Conservation (phyloP, 2,888 invertebrate genomes). For the Pseudolycoriella hygida region DNA sequence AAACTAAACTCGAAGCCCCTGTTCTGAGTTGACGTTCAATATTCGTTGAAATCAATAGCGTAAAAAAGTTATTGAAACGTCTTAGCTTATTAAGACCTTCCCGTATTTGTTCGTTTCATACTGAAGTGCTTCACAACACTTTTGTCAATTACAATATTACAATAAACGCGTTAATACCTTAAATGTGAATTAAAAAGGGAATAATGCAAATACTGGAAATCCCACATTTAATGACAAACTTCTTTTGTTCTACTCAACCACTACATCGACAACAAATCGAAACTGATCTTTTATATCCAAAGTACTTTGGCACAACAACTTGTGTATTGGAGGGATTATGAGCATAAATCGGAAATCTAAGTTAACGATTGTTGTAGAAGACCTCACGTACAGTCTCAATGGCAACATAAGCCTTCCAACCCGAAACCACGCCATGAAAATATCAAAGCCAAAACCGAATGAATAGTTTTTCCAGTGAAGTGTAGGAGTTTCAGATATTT, state of each 20-base stretch:
- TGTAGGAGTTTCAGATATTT: no score
- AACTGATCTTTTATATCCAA: background rate
- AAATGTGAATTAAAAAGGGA: background rate
- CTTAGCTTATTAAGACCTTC: no score
- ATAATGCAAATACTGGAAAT: background rate
- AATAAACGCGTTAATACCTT: no score
- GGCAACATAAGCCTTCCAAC: constrained; percentile 3
- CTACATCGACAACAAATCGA: no score
- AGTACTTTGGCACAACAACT: constrained; percentile 3
- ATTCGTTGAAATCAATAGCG: no score
- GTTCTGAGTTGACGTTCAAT: no score
- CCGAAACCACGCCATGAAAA: constrained; percentile 1
- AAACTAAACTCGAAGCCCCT: no score
- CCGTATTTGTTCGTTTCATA: no score
- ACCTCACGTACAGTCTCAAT: constrained; percentile 7
- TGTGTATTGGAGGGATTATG: constrained; percentile 4
- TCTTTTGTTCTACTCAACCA: constrained; percentile 1
- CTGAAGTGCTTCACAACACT: no score
- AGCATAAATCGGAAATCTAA: constrained; percentile 6
- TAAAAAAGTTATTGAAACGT: no score
- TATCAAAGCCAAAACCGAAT: constrained; percentile 1
- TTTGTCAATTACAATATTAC: no score
- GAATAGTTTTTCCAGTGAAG: no score
- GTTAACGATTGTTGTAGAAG: constrained; percentile 5
- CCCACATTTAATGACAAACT: constrained; percentile 4